phyloP scores from a whole-genome alignment of 2,113 vertebrate genomes.

The Larimichthys crocea region DNA sequence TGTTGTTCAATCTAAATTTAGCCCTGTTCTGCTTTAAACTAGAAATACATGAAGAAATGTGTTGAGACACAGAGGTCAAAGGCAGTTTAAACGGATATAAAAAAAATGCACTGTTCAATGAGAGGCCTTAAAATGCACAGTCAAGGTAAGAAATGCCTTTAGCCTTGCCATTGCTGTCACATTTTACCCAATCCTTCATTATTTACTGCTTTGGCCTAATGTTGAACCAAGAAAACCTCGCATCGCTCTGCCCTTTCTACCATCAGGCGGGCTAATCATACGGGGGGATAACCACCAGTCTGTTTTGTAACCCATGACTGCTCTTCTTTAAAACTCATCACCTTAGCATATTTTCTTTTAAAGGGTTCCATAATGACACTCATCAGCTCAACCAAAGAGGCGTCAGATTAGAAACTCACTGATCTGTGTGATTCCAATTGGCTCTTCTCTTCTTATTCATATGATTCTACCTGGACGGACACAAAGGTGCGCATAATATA shows the following conservation, averaged over 20 bases:
- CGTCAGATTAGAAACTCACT: conserved; percentile 55
- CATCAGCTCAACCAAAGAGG: conserved; percentile 47
- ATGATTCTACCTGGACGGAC: conserved; percentile 23
- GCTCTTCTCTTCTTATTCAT: conserved; percentile 36
- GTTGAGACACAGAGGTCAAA: background rate
- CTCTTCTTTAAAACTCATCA: conserved; percentile 57
- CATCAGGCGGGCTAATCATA: conserved; percentile 6
- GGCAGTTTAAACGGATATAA: conserved; percentile 7
- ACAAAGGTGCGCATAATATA: conserved; percentile 24
- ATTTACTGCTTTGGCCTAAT: conserved; percentile 31
- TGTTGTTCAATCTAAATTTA: background rate
- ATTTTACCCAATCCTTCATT: background rate
- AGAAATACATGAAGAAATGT: background rate
- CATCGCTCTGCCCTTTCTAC: conserved; percentile 2
- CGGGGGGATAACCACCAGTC: background rate
- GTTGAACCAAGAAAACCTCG: conserved; percentile 15
- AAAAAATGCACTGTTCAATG: background rate
- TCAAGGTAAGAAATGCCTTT: conserved; percentile 4
- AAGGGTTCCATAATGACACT: conserved; percentile 33
- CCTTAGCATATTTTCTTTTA: conserved; percentile 45
- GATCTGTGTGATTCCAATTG: conserved; percentile 51
- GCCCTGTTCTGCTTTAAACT: background rate
- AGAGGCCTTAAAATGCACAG: background rate
- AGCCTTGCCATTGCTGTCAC: conserved; percentile 7
- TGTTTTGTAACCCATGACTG: conserved; percentile 43